phyloP scores from a whole-genome alignment of 2,797 vertebrate genomes.

The Enteromius argenteus region DNA sequence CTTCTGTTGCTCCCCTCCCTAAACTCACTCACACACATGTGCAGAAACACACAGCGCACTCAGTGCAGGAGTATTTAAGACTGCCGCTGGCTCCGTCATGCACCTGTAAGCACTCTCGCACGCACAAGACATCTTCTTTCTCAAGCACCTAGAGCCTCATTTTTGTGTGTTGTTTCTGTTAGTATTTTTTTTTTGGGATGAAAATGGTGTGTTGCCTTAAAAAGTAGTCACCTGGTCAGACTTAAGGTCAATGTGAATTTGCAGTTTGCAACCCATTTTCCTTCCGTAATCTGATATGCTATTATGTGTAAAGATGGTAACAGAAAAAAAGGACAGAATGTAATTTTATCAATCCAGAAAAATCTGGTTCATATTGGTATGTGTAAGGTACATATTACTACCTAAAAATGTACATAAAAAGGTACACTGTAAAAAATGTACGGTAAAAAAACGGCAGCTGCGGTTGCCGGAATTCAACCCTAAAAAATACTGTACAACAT shows the following conservation, averaged over 20 bases:
- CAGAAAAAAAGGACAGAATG: too few relatives aligned
- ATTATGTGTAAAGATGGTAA: too few relatives aligned
- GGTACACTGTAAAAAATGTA: too few relatives aligned
- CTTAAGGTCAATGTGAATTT: neutral
- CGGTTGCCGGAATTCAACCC: too few relatives aligned
- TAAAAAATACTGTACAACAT: too few relatives aligned
- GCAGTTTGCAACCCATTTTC: neutral
- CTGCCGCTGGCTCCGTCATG: constrained; percentile 43
- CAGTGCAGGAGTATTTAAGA: constrained; percentile 54
- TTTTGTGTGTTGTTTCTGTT: neutral
- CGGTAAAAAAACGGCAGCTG: too few relatives aligned
- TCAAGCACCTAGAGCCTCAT: constrained; percentile 10
- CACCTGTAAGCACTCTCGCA: constrained; percentile 44
- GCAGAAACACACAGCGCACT: constrained; percentile 36
- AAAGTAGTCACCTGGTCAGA: neutral
- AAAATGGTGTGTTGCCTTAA: neutral
- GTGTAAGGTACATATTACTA: neutral
- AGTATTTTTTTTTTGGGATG: neutral
- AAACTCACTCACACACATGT: constrained; percentile 43
- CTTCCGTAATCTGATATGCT: neutral
- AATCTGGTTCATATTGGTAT: neutral
- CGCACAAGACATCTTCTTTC: constrained; percentile 44
- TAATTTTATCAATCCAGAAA: neutral
- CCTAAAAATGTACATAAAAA: too few relatives aligned
- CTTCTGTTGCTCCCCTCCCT: constrained; percentile 47